A percentile compares a stretch with the other conserved stretches of the same genome.
These are phyloP conservation scores for Pyrocephalus nanus DNA, from an alignment of 2,797 vertebrate genomes.

Conservation along the genomic window DNA sequence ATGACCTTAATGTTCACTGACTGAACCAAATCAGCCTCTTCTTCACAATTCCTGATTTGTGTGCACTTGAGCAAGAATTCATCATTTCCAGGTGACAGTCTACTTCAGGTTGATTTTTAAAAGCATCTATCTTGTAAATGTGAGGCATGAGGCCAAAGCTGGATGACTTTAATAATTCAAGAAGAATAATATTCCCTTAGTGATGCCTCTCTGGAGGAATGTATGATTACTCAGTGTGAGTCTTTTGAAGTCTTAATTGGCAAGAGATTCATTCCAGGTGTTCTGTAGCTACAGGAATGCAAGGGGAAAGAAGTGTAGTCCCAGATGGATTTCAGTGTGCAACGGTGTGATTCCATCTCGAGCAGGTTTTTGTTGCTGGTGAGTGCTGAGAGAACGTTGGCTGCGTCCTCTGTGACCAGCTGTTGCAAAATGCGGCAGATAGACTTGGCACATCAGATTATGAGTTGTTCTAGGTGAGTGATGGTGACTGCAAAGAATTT, in stretches of 20 bases:
- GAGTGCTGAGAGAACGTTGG: conserved; percentile 1
- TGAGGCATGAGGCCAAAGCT: conserved; percentile 6
- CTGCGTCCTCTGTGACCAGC: background rate
- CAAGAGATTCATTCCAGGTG: background rate
- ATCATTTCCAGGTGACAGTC: conserved; percentile 20
- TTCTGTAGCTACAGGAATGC: background rate
- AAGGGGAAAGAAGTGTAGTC: background rate
- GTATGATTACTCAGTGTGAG: background rate
- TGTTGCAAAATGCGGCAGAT: background rate
- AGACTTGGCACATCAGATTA: background rate
- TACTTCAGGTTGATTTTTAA: conserved; percentile 38
- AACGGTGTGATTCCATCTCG: background rate
- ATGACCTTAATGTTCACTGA: conserved; percentile 38
- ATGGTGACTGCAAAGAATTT: background rate
- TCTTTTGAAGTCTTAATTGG: conserved; percentile 44
- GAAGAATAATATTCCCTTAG: conserved; percentile 3
- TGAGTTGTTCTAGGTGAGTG: background rate
- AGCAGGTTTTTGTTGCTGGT: background rate
- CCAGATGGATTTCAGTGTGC: background rate
- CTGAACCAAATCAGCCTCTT: conserved; percentile 32
- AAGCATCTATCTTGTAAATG: background rate
- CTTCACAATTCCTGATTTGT: background rate
- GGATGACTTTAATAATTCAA: conserved; percentile 32
- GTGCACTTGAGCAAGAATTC: conserved; percentile 27
- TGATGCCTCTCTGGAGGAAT: conserved; percentile 10